Conservation (phyloP, 2,888 invertebrate species). For the Chaetogeoica ovagalla region DNA sequence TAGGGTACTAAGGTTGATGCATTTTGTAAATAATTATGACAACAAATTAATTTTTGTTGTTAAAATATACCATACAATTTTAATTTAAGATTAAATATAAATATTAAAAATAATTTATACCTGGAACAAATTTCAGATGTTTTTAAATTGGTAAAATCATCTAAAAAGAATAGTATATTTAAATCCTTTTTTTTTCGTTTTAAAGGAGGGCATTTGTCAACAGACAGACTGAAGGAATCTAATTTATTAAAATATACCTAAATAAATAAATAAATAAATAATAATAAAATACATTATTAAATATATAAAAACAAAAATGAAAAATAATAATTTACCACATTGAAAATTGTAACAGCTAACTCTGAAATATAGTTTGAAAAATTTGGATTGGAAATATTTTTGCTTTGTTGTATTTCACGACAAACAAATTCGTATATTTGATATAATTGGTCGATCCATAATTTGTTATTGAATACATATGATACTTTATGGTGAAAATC, state of each 20-base stretch:
- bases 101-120: slow-evolving; percentile 27
- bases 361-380: slow-evolving; percentile 26
- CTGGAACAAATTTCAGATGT: slow-evolving; percentile 17
- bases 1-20: no score
- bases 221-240: neutral
- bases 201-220: neutral
- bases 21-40: no score
- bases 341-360: slow-evolving; percentile 35
- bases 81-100: no score
- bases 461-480: slow-evolving; percentile 11
- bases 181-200: slow-evolving; percentile 36
- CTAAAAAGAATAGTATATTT: slow-evolving; percentile 17
- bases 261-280: neutral
- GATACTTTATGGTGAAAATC: slow-evolving; percentile 22
- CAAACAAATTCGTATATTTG: slow-evolving; percentile 43
- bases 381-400: slow-evolving; percentile 34
- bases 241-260: slow-evolving; percentile 37
- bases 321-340: slow-evolving; percentile 25
- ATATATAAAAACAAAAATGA: neutral
- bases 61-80: no score
- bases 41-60: no score
- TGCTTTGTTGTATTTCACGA: slow-evolving; percentile 33
- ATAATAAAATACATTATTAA: neutral
- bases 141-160: slow-evolving; percentile 20
- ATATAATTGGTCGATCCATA: slow-evolving; percentile 24